Base-by-base conservation (phyloP, 2,888 invertebrate genomes). In the Tenthredo distinguenda region DNA sequence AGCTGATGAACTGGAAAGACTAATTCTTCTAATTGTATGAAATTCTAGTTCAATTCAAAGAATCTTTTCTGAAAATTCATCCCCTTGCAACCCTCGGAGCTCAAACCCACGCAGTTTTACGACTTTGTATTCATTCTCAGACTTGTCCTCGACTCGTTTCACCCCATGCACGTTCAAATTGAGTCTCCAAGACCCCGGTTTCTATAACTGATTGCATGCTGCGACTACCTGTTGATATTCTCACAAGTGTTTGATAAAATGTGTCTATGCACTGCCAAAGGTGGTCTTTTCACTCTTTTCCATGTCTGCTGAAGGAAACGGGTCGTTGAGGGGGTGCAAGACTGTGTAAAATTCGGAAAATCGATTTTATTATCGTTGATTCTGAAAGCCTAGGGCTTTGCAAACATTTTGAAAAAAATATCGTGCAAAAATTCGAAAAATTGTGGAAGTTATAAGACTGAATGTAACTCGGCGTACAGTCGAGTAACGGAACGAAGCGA, bases 151-250 rank as follows among this genome's bases (percentile, higher is more conserved):
- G 15, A 76, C 47, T 76, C 47, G 47, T 76, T 47, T 26, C 26
- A 76, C 76, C 26, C n/a, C n/a, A 76, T 47, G 43, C 76, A 37
- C 37, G 76, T 47, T 76, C n/a, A 26, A 76, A 26, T 76, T 5
- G 9, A 47, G 2, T 47, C 9, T 15, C 15, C 1, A n/a, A 40
- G 43, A 76, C 4, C 47, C 43, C 12, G 12, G 26, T 76, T 76
- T 43, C 76, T 47, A 40, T 47, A 76, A 26, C 76, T 76, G 43
- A 76, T 47, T 76, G 76, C 76, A 76, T 9, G 6, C 26, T 76
- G 76, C 76, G 37, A 47, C 76, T 76, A 47, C 76, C 76, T 76
- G 76, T 76, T 76, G 76, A 76, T 76, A 21, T 40, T 15, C 18
- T 76, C 26, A 76, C 76, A 47, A 26, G 71, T 37, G 9, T 37